A percentile compares a stretch with the other conserved stretches of the same genome.
Evolutionary conservation across 2,113 vertebrate genomes (phyloP).

Genomic region (Poicephalus meyeri): DNA sequence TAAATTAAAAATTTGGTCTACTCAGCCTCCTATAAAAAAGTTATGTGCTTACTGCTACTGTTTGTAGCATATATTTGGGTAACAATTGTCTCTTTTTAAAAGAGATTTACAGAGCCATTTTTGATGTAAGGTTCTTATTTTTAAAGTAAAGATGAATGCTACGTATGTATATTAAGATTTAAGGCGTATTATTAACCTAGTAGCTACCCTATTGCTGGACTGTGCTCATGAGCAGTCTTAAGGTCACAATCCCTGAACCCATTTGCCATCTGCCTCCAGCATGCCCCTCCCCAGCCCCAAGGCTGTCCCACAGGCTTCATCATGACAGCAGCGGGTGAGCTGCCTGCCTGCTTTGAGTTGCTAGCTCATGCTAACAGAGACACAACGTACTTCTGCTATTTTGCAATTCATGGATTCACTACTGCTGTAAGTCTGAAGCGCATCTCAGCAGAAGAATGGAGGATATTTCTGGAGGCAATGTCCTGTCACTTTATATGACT

Average conservation of each 20-base stretch:
- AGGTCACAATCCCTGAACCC: not conserved
- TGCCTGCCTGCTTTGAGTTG: not conserved
- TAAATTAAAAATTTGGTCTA: not conserved
- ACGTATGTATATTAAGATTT: not conserved
- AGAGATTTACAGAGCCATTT: not conserved
- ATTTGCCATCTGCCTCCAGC: not conserved
- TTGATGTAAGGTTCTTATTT: not conserved
- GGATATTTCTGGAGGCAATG: not conserved
- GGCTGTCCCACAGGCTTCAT: not conserved
- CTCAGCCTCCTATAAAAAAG: not conserved
- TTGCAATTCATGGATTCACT: not conserved
- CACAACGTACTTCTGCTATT: not conserved
- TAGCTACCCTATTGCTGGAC: not conserved
- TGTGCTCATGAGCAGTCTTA: not conserved
- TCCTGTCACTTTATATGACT: not conserved
- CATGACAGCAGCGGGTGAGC: not conserved
- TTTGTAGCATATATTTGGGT: not conserved
- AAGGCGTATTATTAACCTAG: not conserved
- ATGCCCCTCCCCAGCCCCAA: no score
- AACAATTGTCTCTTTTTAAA: not conserved
- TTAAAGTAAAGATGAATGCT: not conserved
- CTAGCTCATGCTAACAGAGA: fast-evolving
- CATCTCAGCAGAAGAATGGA: not conserved
- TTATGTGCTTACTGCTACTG: not conserved
- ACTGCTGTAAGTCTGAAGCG: not conserved